Percentiles rank a stretch among this genome's conserved stretches.
Conservation (phyloP, 2,113 vertebrate species). For the Buteo buteo region DNA sequence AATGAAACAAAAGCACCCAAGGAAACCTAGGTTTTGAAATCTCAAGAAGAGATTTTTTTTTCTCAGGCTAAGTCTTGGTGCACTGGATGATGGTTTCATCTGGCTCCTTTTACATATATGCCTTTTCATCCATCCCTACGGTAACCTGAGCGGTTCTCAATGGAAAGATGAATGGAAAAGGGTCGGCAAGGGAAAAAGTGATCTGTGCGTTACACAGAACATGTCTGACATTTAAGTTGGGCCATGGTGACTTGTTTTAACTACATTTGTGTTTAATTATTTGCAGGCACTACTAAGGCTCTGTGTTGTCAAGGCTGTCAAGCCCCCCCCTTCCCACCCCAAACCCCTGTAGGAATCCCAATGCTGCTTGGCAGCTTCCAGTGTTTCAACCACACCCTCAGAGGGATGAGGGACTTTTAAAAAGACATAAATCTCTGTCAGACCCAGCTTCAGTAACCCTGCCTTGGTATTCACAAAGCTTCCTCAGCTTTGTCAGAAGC, state of each 20-base stretch:
- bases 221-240: neutral
- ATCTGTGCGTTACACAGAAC: neutral
- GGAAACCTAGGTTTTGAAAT: neutral
- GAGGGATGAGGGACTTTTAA: neutral
- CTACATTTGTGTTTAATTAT: neutral
- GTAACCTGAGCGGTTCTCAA: neutral
- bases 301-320: neutral
- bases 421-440: neutral
- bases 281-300: neutral
- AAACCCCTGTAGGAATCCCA: neutral
- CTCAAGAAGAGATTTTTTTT: neutral
- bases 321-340: neutral
- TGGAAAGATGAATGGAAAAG: neutral
- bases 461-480: neutral
- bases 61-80: neutral
- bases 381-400: neutral
- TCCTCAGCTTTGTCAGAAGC: neutral
- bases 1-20: neutral
- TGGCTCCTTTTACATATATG: neutral
- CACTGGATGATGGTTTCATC: neutral
- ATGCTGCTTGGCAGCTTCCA: neutral
- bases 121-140: neutral
- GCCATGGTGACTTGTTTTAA: neutral
- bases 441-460: neutral
- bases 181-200: neutral